Conservation (phyloP, 1,140 invertebrate genomes). For the Lycorma delicatula region DNA sequence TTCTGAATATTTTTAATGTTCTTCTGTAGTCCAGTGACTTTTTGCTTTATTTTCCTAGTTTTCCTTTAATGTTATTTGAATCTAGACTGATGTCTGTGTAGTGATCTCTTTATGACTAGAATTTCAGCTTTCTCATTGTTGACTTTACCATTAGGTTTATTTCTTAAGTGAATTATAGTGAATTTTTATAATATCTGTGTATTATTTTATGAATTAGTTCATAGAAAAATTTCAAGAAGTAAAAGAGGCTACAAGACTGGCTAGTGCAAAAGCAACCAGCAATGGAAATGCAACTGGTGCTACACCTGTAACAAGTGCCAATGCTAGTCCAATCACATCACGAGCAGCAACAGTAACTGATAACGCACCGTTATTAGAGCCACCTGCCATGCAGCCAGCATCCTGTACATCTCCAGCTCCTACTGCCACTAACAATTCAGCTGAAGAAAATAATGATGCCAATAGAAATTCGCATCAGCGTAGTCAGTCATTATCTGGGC, state of each 20-base stretch:
- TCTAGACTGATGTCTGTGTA: no score
- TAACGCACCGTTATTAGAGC: constrained; percentile 38
- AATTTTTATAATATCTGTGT: no score
- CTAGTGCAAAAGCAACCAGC: constrained; percentile 53
- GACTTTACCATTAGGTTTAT: no score
- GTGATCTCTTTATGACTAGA: no score
- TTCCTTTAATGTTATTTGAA: no score
- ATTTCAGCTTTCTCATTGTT: no score
- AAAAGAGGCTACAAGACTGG: constrained; percentile 81
- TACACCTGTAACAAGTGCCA: constrained; percentile 73
- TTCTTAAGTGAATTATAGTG: no score
- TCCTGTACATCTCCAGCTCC: constrained; percentile 20
- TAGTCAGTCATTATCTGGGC: constrained; percentile 44
- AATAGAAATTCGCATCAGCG: constrained; percentile 38
- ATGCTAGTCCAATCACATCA: constrained; percentile 70
- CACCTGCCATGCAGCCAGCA: constrained; percentile 36
- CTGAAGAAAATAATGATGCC: constrained; percentile 17
- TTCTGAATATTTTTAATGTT: no score
- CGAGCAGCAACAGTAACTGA: constrained; percentile 39
- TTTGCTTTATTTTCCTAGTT: no score
- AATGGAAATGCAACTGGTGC: constrained; percentile 51
- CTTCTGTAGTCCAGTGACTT: no score
- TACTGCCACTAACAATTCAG: constrained; percentile 14
- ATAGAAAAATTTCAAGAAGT: constrained; percentile 99
- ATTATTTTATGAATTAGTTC: no score